Conservation (phyloP, 1,140 invertebrate species). For the Aphaenogaster ashmeadi region DNA sequence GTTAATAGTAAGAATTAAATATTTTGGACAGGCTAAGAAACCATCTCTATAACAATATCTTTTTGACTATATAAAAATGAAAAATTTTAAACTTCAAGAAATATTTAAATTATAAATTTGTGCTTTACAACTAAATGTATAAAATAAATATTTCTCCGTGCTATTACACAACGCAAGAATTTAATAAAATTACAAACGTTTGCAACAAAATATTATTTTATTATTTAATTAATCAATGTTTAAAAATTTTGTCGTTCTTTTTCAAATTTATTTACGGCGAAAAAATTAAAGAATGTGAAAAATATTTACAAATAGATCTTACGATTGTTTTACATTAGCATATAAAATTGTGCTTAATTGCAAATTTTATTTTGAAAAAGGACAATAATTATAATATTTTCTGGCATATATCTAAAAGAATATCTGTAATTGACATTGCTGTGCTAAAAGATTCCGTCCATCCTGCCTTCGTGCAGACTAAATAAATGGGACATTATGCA, state of each 20-base stretch:
- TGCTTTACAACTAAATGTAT: background rate
- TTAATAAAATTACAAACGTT: background rate
- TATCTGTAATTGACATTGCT: background rate
- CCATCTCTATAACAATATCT: background rate
- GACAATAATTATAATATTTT: background rate
- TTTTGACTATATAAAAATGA: background rate
- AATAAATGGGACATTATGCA: slow-evolving; percentile 31
- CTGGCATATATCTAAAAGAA: slow-evolving; percentile 13
- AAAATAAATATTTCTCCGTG: background rate
- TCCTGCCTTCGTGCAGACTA: background rate
- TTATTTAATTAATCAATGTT: background rate
- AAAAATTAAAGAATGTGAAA: background rate
- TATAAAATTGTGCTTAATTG: background rate
- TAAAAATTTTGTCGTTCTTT: background rate
- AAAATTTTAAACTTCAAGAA: background rate
- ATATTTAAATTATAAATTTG: background rate
- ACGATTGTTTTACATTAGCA: background rate
- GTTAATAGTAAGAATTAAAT: background rate
- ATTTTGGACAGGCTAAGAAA: background rate
- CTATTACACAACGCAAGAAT: background rate
- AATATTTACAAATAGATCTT: background rate
- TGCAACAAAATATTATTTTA: background rate
- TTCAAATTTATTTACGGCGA: background rate
- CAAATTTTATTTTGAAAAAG: background rate
- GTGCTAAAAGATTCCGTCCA: background rate